phyloP scores from a whole-genome alignment of 2,797 vertebrate genomes.

The Lutra lutra region DNA sequence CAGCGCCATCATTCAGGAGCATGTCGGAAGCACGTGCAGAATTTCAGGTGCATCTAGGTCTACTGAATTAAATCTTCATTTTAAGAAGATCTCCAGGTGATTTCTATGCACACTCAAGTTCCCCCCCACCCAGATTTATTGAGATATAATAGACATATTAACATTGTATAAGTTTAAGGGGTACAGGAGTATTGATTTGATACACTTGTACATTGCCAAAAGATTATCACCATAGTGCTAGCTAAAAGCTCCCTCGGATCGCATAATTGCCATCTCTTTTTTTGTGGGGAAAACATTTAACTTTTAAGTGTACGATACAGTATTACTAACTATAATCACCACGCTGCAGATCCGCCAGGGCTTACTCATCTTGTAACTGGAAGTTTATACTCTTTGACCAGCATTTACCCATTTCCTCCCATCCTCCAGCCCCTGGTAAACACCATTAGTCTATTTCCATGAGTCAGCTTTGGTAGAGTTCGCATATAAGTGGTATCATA shows the following conservation, averaged over 20 bases:
- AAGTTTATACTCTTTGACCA: not conserved
- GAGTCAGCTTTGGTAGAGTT: not conserved
- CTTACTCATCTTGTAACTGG: not conserved
- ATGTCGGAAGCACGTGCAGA: not conserved
- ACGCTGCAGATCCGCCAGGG: not conserved
- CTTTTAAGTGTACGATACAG: not conserved
- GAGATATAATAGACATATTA: not conserved
- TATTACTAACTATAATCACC: not conserved
- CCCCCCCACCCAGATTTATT: not conserved
- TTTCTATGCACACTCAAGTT: not conserved
- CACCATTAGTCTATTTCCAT: not conserved
- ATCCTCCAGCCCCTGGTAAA: not conserved
- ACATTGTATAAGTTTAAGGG: not conserved
- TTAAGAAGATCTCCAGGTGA: not conserved
- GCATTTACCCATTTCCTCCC: not conserved
- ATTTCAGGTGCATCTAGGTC: not conserved
- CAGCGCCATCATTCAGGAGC: not conserved
- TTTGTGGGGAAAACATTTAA: not conserved
- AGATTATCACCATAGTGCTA: not conserved
- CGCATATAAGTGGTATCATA: not conserved
- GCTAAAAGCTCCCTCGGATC: not conserved
- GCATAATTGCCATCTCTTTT: not conserved
- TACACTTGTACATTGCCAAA: not conserved
- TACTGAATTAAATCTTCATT: not conserved
- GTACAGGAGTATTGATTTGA: not conserved